Base-by-base conservation (phyloP, 2,888 invertebrate species). In the Oscheius sp. region DNA sequence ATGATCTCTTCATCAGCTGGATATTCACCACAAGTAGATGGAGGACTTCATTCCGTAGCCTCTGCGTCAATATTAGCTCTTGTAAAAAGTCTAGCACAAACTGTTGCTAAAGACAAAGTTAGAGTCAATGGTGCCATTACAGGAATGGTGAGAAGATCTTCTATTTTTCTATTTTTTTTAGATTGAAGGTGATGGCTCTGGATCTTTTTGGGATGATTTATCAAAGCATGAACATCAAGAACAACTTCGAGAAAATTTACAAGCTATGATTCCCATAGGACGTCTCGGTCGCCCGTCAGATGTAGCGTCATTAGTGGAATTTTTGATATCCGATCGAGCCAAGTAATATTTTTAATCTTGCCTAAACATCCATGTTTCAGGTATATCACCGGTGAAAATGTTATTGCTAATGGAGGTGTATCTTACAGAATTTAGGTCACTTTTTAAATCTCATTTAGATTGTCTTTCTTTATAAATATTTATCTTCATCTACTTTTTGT, bases 341-440 rank as follows among this genome's bases (percentile, higher is more conserved):
- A 77, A 74, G 71, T 72, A n/a, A 9, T 23, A 66, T 43, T 7
- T 49, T 35, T 55, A 53, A 23, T 45, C 45, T 58, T 71, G 7
- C 49, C 13, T 46, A 61, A 23, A 29, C 7, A 59, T 12, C 21
- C 35, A 35, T 35, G 7, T 52, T 73, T 46, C 61, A 79, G 79
- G 41, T 86, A 86, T 52, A 85, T 86, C 58, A 84, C 85, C 0
- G 86, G 82, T 18, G 86, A 86, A 72, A 86, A 86, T 69, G 76
- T 76, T 59, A 69, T 79, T 12, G 75, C 86, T 13, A 81, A 75
- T 46, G 86, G 86, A n/a, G 86, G 86, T 29, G 82, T 86, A n/a
- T 79, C 81, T 49, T 83, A 80, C 58, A 71, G 83, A 46, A 61
- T 85, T 29, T 85, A 76, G 61, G 45, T 23, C n/a, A 12, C 18